Conservation (phyloP, 2,888 invertebrate genomes). For the Tenthredo notha region DNA sequence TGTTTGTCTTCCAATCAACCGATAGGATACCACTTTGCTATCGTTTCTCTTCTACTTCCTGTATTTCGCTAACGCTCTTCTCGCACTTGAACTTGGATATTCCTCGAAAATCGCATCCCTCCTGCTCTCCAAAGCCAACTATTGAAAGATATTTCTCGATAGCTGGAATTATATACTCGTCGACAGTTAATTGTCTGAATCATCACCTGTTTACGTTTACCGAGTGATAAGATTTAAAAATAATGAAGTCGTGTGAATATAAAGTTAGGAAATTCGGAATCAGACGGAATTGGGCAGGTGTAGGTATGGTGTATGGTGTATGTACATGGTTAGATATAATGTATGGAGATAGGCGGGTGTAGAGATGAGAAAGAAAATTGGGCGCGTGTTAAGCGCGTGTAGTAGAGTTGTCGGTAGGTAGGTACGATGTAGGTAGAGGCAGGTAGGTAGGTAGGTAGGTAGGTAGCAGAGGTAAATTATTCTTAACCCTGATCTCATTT, state of each 20-base stretch:
- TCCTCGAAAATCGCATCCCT: background rate
- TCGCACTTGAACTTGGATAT: conserved; percentile 26
- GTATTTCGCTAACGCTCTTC: background rate
- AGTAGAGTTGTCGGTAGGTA: conserved; percentile 17
- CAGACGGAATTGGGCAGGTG: background rate
- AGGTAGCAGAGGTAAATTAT: conserved; percentile 28
- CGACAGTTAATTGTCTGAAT: background rate
- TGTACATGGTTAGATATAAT: background rate
- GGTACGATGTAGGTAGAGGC: background rate
- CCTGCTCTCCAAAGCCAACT: background rate
- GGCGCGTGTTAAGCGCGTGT: conserved; percentile 3
- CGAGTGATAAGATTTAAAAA: background rate
- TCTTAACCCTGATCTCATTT: conserved; percentile 48
- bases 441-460: background rate
- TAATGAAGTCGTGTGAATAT: background rate
- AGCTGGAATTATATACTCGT: no score
- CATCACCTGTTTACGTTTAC: background rate
- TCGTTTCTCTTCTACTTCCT: conserved; percentile 38
- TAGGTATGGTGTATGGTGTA: background rate
- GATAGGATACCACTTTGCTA: conserved; percentile 60
- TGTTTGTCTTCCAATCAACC: conserved; percentile 73
- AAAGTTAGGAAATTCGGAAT: background rate
- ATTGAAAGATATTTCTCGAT: background rate
- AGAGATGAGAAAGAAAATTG: conserved; percentile 31
- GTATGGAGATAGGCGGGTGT: conserved; percentile 7